Evolutionary conservation across 1,140 invertebrate genomes (phyloP), one percentile per base, ranked within the genome.

Genomic region (Bombus confusus): DNA sequence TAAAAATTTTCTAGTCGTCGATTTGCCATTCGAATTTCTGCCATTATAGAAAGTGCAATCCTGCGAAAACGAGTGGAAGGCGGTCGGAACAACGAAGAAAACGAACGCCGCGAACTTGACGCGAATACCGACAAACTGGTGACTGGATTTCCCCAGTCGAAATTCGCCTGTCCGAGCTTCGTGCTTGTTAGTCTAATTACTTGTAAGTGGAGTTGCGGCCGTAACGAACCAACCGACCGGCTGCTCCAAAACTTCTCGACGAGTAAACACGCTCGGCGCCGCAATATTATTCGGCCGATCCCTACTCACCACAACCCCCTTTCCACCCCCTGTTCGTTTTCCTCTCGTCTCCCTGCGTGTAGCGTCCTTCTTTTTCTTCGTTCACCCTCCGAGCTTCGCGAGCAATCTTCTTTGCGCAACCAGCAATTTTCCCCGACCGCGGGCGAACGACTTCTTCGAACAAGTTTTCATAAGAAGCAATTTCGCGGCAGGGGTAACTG

Each of bases 381-480:
- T 41, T 74, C 79, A 34, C 71, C 59, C 82, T 69, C 68, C 84
- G 64, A 68, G 75, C 43, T 62, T 59, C 85, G 80, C 75, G 80
- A 77, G 87, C 92, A 91, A 93, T 92, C 90, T 92, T 93, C 91
- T 87, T 92, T 87, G 91, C 90, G 81, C 88, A 89, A 91, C 89
- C 90, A 78, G 91, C 92, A 93, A 93, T 93, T 90, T 90, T 90
- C 88, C 72, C 66, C 83, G 83, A 62, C 73, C 78, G 64, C 64
- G 15, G 78, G 28, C 28, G 68, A 80, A 68, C 80, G 84, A 71
- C 79, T 89, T 85, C 86, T 66, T 69, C 66, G 76, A 77, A 81
- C 81, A 92, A 93, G 90, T 94, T 94, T 93, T 92, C 92, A 92
- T 93, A 94, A 94, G 91, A 94, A 91, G 92, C 90, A 93, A 94